Evolutionary conservation across 2,888 invertebrate species (phyloP), one percentile per base, ranked within the genome.

Genomic region (Andrena hattorfiana): DNA sequence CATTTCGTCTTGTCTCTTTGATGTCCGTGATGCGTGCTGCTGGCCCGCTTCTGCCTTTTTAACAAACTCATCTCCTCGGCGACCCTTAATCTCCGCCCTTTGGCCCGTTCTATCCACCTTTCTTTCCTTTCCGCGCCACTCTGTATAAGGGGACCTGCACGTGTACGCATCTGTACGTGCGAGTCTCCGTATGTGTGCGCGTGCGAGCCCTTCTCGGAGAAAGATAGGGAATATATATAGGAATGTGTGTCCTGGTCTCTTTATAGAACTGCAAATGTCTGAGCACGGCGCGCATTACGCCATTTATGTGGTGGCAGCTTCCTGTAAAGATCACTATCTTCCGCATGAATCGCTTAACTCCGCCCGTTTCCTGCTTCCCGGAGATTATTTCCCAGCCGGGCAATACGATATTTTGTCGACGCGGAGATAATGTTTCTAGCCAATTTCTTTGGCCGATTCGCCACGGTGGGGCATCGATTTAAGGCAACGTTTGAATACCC

Each of bases 1-100:
- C 94, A 94, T 94, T 94, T 94, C 93, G 94, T 92, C 93, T 93
- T 93, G 92, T 92, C 92, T 89, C 94, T 94, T 94, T 94, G 94
- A 94, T 94, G 94, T 94, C 91, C 90, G 92, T 94, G 94, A 94
- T 93, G 94, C 94, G 94, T 94, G 92, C 92, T 92, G 92, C 91
- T 94, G 93, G 93, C 92, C 93, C 92, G 94, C 93, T 94, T 94
- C 94, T 94, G 93, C 93, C 94, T 93, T 94, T 94, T 94, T 94
- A 94, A 94, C 94, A 94, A 94, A 94, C 94, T 94, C 94, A 94
- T 94, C 94, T 94, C 92, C 93, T 93, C 92, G 87, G 91, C 90
- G 90, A 91, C 92, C 93, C 93, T 93, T 94, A 93, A 93, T 94
- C 94, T 94, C 93, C 93, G 93, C 92, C 93, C 91, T 93, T 91